phyloP scores from a whole-genome alignment of 2,888 invertebrate genomes.

The Tethea ocularis region DNA sequence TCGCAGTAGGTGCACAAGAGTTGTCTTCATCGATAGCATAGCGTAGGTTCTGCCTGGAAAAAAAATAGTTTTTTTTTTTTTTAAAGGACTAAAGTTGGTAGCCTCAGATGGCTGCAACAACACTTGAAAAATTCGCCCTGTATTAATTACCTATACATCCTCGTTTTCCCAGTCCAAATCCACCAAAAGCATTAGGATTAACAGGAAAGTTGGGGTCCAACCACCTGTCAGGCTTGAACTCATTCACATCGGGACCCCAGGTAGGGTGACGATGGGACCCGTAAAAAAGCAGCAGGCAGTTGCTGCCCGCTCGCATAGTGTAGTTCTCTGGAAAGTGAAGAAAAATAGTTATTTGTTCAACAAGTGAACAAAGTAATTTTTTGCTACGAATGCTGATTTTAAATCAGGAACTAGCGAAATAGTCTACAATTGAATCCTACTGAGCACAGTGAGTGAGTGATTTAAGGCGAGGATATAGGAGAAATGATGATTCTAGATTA shows the following conservation, averaged over 20 bases:
- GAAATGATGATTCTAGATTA: too few species aligned
- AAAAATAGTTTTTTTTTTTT: background rate
- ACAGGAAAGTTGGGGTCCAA: background rate
- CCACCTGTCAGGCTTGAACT: conserved; percentile 21
- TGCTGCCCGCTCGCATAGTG: conserved; percentile 21
- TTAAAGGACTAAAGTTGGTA: too few species aligned
- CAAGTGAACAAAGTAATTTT: too few species aligned
- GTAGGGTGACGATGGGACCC: conserved; percentile 12
- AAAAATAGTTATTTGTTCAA: too few species aligned
- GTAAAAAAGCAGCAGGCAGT: conserved; percentile 12
- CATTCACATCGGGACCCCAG: conserved; percentile 21
- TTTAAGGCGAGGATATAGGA: too few species aligned
- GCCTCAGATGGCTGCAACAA: too few species aligned
- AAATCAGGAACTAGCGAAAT: too few species aligned
- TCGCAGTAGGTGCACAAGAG: conserved; percentile 24
- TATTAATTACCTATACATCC: background rate
- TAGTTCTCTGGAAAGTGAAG: conserved; percentile 21
- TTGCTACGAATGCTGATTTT: too few species aligned
- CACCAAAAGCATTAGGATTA: background rate
- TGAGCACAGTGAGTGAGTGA: too few species aligned
- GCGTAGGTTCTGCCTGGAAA: conserved; percentile 27
- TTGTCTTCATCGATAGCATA: conserved; percentile 27
- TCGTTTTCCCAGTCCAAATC: background rate
- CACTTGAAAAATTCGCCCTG: too few species aligned
- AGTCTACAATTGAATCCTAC: too few species aligned